Evolutionary conservation across 53 echinoderm and acorn worm species (phyloP).

Genomic region (Apostichopus leukothele): DNA sequence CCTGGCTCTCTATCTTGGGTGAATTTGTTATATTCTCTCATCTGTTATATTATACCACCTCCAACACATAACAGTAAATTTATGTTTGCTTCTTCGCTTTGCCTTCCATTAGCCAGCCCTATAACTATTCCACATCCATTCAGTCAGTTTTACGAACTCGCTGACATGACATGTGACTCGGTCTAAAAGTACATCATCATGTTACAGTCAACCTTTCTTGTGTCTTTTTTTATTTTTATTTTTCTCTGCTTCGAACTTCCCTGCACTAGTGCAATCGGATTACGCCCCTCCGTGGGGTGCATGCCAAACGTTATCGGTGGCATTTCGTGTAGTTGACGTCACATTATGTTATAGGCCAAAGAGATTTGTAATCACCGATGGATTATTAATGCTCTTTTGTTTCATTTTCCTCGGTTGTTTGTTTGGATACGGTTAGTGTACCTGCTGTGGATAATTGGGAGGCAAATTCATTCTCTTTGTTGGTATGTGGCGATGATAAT

Average conservation of each 20-base stretch:
- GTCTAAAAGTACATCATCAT: too few species aligned
- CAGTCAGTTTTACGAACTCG: too few species aligned
- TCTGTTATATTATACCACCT: too few species aligned
- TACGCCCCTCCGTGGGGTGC: not conserved
- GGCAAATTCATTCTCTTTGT: constrained; percentile 4
- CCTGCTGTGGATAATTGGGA: constrained; percentile 30
- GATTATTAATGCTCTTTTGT: constrained; percentile 15
- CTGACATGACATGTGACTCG: too few species aligned
- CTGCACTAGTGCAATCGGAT: constrained; percentile 19
- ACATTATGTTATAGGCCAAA: not conserved
- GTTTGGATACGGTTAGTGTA: not conserved
- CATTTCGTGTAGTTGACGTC: constrained; percentile 13
- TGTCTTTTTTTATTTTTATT: too few species aligned
- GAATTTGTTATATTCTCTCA: too few species aligned
- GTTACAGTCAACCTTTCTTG: too few species aligned
- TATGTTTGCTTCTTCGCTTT: too few species aligned
- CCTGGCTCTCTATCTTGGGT: too few species aligned
- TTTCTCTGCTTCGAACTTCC: not conserved
- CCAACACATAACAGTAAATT: too few species aligned
- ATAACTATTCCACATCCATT: too few species aligned
- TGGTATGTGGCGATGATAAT: not conserved
- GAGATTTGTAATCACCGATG: not conserved
- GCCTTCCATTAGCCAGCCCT: too few species aligned
- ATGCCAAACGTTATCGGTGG: constrained; percentile 17
- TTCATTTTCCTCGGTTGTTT: constrained; percentile 11